Evolutionary conservation across 2,888 invertebrate genomes (phyloP).

Genomic region (Tanypteryx hageni): DNA sequence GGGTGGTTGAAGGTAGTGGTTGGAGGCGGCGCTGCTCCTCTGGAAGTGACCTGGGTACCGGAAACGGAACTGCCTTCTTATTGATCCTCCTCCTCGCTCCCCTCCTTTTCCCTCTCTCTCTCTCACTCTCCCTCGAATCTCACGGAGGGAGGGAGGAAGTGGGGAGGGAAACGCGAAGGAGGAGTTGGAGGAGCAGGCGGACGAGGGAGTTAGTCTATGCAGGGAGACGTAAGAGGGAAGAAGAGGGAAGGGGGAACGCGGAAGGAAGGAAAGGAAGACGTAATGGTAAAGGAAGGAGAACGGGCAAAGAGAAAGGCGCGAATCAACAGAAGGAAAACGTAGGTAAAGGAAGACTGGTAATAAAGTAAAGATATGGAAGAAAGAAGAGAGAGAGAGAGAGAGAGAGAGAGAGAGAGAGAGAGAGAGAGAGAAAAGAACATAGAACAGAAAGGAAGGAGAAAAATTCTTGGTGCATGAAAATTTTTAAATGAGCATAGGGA

Average conservation of each 20-base stretch:
- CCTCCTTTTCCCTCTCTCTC: slow-evolving; percentile 67
- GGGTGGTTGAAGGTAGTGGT: slow-evolving; percentile 61
- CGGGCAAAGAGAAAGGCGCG: slow-evolving; percentile 67
- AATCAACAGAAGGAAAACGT: slow-evolving; percentile 68
- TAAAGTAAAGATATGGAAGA: no score
- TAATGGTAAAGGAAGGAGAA: slow-evolving; percentile 68
- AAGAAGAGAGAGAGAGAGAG: no score
- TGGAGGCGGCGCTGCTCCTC: slow-evolving; percentile 63
- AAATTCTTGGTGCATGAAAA: no score
- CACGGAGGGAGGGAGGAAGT: slow-evolving; percentile 70
- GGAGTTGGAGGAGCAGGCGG: slow-evolving; percentile 70
- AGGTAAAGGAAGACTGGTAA: no score
- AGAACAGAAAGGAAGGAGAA: no score
- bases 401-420: no score
- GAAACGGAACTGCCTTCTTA: slow-evolving; percentile 58
- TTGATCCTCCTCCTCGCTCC: slow-evolving; percentile 68
- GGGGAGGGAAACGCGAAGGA: slow-evolving; percentile 60
- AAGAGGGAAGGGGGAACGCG: slow-evolving; percentile 69
- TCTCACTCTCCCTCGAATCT: slow-evolving; percentile 46
- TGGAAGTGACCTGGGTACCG: slow-evolving; percentile 58
- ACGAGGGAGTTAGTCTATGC: slow-evolving; percentile 70
- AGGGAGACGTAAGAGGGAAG: slow-evolving; percentile 65
- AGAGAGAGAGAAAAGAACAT: no score
- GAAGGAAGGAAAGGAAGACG: slow-evolving; percentile 66
- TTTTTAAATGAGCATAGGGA: no score